phyloP scores from a whole-genome alignment of 1,140 invertebrate species.

The Nasonia vitripennis region DNA sequence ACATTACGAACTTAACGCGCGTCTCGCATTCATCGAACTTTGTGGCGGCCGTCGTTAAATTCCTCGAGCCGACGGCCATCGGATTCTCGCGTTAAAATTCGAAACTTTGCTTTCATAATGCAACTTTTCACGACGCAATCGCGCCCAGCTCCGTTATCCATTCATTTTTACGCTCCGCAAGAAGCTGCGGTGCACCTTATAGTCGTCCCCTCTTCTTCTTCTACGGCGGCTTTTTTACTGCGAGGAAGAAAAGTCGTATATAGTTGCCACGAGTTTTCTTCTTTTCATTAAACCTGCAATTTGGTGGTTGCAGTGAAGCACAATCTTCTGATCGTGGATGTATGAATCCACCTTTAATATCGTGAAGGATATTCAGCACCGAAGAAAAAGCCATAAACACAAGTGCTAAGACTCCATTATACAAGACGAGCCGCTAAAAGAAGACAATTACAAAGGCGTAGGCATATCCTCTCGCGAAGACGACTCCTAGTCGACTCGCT shows the following conservation, averaged over 20 bases:
- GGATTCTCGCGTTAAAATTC: constrained; percentile 25
- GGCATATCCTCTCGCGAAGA: background rate
- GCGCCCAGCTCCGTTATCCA: background rate
- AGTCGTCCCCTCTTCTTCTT: background rate
- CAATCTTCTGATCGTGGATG: too few relatives aligned
- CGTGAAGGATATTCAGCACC: background rate
- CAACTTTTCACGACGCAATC: constrained; percentile 38
- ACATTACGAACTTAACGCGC: constrained; percentile 37
- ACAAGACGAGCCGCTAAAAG: background rate
- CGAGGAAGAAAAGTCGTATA: background rate
- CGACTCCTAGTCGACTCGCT: background rate
- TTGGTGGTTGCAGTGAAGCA: too few relatives aligned
- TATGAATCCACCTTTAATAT: background rate
- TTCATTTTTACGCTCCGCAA: constrained; percentile 25
- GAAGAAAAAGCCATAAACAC: background rate
- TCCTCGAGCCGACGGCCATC: background rate
- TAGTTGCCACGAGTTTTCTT: background rate
- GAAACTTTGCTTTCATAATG: constrained; percentile 46
- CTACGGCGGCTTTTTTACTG: background rate
- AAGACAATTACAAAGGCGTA: background rate
- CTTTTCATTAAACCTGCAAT: background rate
- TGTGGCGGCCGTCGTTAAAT: constrained; percentile 3
- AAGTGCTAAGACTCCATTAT: background rate
- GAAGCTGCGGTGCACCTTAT: background rate
- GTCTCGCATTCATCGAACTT: constrained; percentile 24